A percentile compares a stretch with the other conserved stretches of the same genome.
phyloP scores from a whole-genome alignment of 2,888 invertebrate genomes.

The Theretra japonica region DNA sequence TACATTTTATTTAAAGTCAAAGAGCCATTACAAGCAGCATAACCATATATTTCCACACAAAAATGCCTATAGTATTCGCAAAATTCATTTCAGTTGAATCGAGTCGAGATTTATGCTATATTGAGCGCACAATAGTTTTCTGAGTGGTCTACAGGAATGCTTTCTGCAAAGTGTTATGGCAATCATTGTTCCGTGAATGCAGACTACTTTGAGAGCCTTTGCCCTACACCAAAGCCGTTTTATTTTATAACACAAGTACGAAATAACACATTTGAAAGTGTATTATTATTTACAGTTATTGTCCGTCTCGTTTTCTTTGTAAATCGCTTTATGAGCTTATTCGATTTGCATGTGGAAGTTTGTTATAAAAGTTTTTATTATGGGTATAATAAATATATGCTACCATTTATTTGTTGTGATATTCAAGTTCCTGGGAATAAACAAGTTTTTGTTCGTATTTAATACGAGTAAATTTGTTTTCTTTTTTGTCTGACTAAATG shows the following conservation, averaged over 20 bases:
- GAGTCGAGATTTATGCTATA: slow-evolving; percentile 18
- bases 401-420: background rate
- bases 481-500: too few species aligned
- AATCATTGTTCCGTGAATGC: slow-evolving; percentile 38
- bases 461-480: too few species aligned
- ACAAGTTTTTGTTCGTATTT: too few species aligned
- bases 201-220: slow-evolving; percentile 36
- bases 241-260: slow-evolving; percentile 20
- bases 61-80: slow-evolving; percentile 14
- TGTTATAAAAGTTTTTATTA: background rate
- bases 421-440: too few species aligned
- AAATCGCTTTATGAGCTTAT: background rate
- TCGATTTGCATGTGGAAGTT: background rate
- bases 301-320: slow-evolving; percentile 26
- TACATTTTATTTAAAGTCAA: background rate
- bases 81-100: slow-evolving; percentile 14
- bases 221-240: slow-evolving; percentile 30
- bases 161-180: slow-evolving; percentile 41
- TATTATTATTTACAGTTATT: slow-evolving; percentile 35
- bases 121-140: slow-evolving; percentile 33
- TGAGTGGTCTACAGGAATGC: slow-evolving; percentile 29
- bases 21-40: background rate
- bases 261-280: slow-evolving; percentile 8
- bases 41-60: background rate
- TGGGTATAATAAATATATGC: background rate